Percentiles rank a stretch among this genome's conserved stretches.
phyloP scores from a whole-genome alignment of 2,888 invertebrate genomes.

The Cryptocephalus moraei region DNA sequence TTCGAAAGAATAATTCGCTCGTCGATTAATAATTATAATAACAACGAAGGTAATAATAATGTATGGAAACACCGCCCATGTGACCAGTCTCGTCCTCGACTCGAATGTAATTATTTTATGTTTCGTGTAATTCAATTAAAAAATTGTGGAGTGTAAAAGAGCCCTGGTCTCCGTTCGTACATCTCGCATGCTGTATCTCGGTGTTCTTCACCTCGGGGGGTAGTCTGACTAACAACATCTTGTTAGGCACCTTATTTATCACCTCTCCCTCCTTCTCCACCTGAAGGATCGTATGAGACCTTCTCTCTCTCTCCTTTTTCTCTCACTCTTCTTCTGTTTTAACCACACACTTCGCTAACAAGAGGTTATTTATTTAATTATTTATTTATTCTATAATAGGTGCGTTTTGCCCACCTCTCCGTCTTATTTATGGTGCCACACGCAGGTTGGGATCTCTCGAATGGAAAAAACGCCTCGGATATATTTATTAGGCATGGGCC shows the following conservation, averaged over 20 bases:
- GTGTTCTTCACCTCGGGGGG: constrained; percentile 38
- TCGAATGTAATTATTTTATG: constrained; percentile 21
- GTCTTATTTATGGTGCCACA: constrained; percentile 41
- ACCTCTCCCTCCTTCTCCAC: constrained; percentile 24
- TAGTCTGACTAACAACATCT: constrained; percentile 38
- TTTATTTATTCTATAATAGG: constrained; percentile 43
- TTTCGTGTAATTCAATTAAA: constrained; percentile 23
- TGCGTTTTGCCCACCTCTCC: constrained; percentile 40
- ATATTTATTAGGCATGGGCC: constrained; percentile 34
- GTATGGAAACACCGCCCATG: too few relatives aligned
- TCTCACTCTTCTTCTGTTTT: constrained; percentile 7
- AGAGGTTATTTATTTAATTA: constrained; percentile 43
- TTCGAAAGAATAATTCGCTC: too few relatives aligned
- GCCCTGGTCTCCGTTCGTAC: constrained; percentile 12
- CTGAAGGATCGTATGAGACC: background rate
- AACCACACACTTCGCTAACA: constrained; percentile 40
- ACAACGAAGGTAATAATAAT: too few relatives aligned
- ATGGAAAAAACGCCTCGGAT: constrained; percentile 33
- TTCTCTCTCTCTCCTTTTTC: constrained; percentile 7
- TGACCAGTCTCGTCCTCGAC: background rate
- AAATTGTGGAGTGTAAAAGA: constrained; percentile 18
- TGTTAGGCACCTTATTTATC: constrained; percentile 41
- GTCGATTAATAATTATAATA: too few relatives aligned
- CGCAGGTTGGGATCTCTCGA: constrained; percentile 34
- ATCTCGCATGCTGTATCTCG: constrained; percentile 14